Evolutionary conservation across 2,888 invertebrate genomes (phyloP).

Genomic region (Iselma pallidipennis): DNA sequence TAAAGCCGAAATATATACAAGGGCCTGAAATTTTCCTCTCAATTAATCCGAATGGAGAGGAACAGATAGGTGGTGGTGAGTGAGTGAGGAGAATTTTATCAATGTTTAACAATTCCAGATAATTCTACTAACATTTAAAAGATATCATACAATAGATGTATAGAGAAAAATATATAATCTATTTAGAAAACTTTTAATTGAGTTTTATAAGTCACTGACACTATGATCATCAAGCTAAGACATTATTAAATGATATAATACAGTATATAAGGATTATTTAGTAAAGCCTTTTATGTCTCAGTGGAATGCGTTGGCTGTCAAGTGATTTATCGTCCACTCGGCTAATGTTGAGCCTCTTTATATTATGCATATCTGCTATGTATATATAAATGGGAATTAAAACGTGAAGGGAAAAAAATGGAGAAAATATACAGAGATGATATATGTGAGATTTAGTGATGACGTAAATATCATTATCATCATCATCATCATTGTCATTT

Average conservation of each 20-base stretch:
- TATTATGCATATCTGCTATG: too few species aligned
- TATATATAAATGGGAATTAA: too few species aligned
- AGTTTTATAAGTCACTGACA: not conserved
- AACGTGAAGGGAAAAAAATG: too few species aligned
- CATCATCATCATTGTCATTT: not conserved
- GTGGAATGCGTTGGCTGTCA: conserved; percentile 26
- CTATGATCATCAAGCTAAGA: not conserved
- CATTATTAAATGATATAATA: conserved; percentile 38
- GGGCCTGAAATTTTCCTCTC: not conserved
- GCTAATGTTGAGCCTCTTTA: not conserved
- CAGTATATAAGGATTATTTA: conserved; percentile 36
- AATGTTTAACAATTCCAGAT: too few species aligned
- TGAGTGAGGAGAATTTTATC: too few species aligned
- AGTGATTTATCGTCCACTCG: conserved; percentile 27
- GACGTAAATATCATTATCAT: not conserved
- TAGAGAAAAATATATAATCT: too few species aligned
- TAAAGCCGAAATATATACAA: too few species aligned
- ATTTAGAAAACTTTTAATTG: too few species aligned
- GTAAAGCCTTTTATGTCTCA: conserved; percentile 29
- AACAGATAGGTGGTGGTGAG: too few species aligned
- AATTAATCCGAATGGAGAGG: not conserved
- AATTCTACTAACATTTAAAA: too few species aligned
- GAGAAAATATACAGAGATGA: too few species aligned
- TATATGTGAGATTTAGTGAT: not conserved
- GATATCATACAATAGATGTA: too few species aligned